Evolutionary conservation across 2,888 invertebrate genomes (phyloP).

Genomic region (Maniola hyperantus): DNA sequence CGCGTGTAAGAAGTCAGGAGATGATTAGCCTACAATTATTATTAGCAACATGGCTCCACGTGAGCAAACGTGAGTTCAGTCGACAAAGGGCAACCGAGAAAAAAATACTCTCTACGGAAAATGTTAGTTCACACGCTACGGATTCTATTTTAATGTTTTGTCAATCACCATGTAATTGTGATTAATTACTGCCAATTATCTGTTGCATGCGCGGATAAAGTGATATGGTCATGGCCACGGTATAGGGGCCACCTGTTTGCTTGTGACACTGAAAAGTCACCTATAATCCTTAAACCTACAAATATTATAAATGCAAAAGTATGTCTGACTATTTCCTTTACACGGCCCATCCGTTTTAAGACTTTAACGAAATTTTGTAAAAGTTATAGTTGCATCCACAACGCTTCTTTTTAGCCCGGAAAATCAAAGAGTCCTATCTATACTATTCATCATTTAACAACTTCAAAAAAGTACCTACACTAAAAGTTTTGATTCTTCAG

Average conservation of each 20-base stretch:
- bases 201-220: slow-evolving; percentile 48
- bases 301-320: too few relatives aligned
- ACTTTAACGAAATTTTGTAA: too few relatives aligned
- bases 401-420: too few relatives aligned
- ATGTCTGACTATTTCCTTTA: too few relatives aligned
- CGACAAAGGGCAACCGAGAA: slow-evolving; percentile 63
- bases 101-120: slow-evolving; percentile 73
- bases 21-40: slow-evolving; percentile 55
- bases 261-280: slow-evolving; percentile 9
- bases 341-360: too few relatives aligned
- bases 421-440: too few relatives aligned
- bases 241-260: slow-evolving; percentile 1
- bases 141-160: slow-evolving; percentile 77
- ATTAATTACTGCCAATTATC: slow-evolving; percentile 68
- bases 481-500: too few relatives aligned
- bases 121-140: slow-evolving; percentile 74
- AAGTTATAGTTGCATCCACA: too few relatives aligned
- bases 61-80: slow-evolving; percentile 62
- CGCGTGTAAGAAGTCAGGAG: slow-evolving; percentile 54
- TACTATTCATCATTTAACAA: too few relatives aligned
- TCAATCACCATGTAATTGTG: slow-evolving; percentile 71
- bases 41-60: slow-evolving; percentile 70
- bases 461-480: too few relatives aligned
- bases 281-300: not conserved
- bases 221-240: slow-evolving; percentile 32